Conservation (phyloP, 2,113 vertebrate genomes). For the Sylvilagus bachmani region DNA sequence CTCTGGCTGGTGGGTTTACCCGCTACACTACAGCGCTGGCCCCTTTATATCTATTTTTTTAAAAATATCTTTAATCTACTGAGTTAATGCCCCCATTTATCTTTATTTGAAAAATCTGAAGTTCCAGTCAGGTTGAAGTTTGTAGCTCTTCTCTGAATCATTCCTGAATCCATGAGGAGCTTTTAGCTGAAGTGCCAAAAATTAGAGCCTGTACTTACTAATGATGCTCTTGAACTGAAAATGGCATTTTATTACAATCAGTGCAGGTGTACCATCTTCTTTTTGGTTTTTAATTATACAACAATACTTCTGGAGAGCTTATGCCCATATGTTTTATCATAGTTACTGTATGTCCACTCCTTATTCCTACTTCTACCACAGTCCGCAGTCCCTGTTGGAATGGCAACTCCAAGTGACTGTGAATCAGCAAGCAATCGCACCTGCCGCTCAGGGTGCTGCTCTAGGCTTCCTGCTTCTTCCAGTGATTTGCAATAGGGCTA, state of each 20-base stretch:
- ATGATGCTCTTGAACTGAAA: not conserved
- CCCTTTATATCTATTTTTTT: not conserved
- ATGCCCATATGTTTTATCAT: not conserved
- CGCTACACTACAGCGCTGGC: too few species aligned
- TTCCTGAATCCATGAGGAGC: not conserved
- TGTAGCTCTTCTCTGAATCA: conserved; percentile 14
- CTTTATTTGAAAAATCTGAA: not conserved
- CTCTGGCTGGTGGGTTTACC: too few species aligned
- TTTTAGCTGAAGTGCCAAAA: not conserved
- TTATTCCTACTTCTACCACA: not conserved
- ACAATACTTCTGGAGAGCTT: not conserved
- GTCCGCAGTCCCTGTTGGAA: not conserved
- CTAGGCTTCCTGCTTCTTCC: not conserved
- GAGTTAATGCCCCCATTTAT: not conserved
- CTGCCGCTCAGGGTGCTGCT: not conserved
- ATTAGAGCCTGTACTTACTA: not conserved
- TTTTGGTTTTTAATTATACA: not conserved
- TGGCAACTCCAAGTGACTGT: not conserved
- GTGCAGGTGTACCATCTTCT: not conserved
- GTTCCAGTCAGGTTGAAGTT: conserved; percentile 24
- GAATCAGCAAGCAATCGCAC: not conserved
- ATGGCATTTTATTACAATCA: not conserved
- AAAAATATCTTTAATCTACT: conserved; percentile 8
- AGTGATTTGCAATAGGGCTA: not conserved
- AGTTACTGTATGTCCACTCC: not conserved